Evolutionary conservation across 53 echinoderm and acorn worm genomes (phyloP).

Genomic region (Luidia sarsii): DNA sequence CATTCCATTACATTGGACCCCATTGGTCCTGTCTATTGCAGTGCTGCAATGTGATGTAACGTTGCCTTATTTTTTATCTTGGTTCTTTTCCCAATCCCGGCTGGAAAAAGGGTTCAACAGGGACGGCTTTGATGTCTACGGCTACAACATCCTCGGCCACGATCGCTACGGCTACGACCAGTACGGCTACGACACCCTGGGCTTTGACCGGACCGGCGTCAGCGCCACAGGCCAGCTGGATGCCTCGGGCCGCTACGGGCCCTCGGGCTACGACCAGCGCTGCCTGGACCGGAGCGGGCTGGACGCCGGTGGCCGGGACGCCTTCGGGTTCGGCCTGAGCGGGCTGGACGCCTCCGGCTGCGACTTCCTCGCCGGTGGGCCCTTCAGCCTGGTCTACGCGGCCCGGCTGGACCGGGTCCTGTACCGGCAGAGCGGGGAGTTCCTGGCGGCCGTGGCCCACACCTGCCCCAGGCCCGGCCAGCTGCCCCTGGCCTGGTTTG

Average conservation of each 20-base stretch:
- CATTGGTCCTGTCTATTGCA: no score
- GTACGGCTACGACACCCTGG: slow-evolving; percentile 68
- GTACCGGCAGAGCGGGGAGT: slow-evolving; percentile 72
- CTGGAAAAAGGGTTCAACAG: slow-evolving; percentile 80
- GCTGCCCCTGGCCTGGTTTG: slow-evolving; percentile 85
- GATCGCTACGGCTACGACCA: slow-evolving; percentile 89
- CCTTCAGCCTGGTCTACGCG: slow-evolving; percentile 57
- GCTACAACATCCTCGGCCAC: slow-evolving; percentile 73
- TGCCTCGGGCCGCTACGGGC: slow-evolving; percentile 62
- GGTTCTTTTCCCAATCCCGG: no score
- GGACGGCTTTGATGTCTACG: slow-evolving; percentile 81
- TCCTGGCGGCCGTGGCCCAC: slow-evolving; percentile 71
- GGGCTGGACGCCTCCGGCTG: slow-evolving; percentile 58
- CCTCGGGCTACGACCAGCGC: slow-evolving; percentile 59
- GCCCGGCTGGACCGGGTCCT: slow-evolving; percentile 69
- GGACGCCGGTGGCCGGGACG: slow-evolving; percentile 71
- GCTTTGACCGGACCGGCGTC: slow-evolving; percentile 69
- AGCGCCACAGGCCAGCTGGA: slow-evolving; percentile 45
- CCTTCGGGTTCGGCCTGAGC: slow-evolving; percentile 70
- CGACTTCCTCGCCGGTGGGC: slow-evolving; percentile 71
- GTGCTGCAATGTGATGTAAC: no score
- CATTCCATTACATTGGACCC: no score
- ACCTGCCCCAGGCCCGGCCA: slow-evolving; percentile 71
- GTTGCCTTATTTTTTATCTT: no score
- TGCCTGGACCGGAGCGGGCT: slow-evolving; percentile 75